Base-by-base conservation (phyloP, 2,113 vertebrate species). In the Electrona antarctica region DNA sequence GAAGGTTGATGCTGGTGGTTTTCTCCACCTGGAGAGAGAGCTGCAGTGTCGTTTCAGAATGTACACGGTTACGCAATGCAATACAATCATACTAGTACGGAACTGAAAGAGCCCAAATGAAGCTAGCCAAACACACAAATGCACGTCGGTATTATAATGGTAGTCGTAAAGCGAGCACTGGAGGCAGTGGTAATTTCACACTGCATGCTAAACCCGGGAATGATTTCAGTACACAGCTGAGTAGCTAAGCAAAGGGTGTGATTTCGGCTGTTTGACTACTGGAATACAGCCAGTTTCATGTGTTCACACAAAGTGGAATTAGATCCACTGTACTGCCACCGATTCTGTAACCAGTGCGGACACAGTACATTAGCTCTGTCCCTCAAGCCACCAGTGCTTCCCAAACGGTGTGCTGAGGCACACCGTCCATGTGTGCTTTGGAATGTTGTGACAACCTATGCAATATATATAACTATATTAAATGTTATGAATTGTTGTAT, bases 221-320 rank as follows among this genome's bases (percentile, higher is more conserved):
- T 84, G 2, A 84, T 83, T 60, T 74, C 50, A 71, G 74, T 77
- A 61, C 64, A 55, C 54, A 51, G 51, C 55, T 15, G 29, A 33
- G 64, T 47, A 15, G 61, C 55, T 64, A 74, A 77, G 61, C 8
- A 13, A 29, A 52, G 57, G 56, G 52, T 60, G 69, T 66, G 60
- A 57, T 60, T 45, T 67, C 21, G 46, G 74, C 74, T 59, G 58
- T n/a, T 9, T 28, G 49, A 61, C 73, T 82, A 74, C 69, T 62
- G 73, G 72, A 72, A 9, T 7, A 82, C 79, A 73, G 83, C 82
- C 80, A 58, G 66, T 62, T 51, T 62, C 69, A 65, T 86, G 84
- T 90, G 75, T 69, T n/a, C 77, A 81, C 59, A 68, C 88, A 85
- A 81, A 47, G 76, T 68, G 66, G 85, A 86, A 88, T 91, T 85